phyloP scores from a whole-genome alignment of 2,113 vertebrate genomes.

The Lagopus leucura region DNA sequence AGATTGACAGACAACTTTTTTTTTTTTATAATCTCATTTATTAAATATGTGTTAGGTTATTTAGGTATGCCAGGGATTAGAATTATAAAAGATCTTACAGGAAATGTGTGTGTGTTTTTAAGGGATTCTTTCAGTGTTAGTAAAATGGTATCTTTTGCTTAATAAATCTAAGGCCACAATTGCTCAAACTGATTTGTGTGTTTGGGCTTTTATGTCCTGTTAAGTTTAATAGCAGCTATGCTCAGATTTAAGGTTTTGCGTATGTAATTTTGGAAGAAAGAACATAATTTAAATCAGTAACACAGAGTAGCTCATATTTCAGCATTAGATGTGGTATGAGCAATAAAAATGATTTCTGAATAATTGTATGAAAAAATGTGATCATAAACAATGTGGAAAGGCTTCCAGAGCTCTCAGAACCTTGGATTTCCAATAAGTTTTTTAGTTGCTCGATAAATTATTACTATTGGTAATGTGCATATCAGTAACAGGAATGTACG shows the following conservation, averaged over 20 bases:
- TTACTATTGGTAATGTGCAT: background rate
- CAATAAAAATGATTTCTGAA: background rate
- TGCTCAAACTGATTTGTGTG: background rate
- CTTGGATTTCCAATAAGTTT: background rate
- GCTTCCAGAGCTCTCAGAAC: background rate
- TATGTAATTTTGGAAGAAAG: background rate
- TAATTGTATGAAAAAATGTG: background rate
- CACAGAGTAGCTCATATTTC: background rate
- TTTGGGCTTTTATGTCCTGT: background rate
- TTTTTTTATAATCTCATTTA: background rate
- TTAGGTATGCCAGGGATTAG: background rate
- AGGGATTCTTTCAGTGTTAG: background rate
- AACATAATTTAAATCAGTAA: background rate
- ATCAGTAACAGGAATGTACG: background rate
- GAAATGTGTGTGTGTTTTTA: background rate
- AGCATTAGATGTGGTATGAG: background rate
- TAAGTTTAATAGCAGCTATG: background rate
- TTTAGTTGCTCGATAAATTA: slow-evolving; percentile 34
- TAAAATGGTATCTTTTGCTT: background rate
- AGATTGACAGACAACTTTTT: background rate
- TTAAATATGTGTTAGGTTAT: background rate
- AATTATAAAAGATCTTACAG: background rate
- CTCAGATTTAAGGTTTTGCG: background rate
- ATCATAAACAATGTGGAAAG: background rate
- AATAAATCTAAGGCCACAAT: background rate